Conservation (phyloP, 1,140 invertebrate species). For the Thereuonema tuberculata region DNA sequence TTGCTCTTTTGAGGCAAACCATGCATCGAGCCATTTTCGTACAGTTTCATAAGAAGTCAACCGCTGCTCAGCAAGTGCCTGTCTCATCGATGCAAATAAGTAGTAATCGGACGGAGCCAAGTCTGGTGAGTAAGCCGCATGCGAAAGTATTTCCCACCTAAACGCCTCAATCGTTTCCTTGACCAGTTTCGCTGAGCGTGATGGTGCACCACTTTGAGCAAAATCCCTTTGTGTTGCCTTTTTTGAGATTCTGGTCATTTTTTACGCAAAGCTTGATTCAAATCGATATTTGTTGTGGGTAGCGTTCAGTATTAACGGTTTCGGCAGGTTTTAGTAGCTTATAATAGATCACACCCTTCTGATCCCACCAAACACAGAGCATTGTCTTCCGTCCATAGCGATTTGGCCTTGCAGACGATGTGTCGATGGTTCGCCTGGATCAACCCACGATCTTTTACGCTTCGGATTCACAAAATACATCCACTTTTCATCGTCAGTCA, state of each 20-base stretch:
- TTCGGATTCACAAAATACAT: too few species aligned
- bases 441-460: too few species aligned
- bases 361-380: neutral
- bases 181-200: neutral
- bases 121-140: neutral
- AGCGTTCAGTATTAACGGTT: neutral
- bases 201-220: neutral
- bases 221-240: neutral
- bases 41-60: neutral
- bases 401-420: too few species aligned
- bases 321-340: neutral
- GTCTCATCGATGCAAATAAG: neutral
- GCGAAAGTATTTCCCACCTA: neutral
- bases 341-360: neutral
- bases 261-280: neutral
- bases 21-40: neutral
- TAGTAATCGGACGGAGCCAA: neutral
- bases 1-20: neutral
- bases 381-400: too few species aligned
- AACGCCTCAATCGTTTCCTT: neutral
- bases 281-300: neutral
- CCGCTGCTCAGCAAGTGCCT: neutral
- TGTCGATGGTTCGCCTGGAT: too few species aligned
- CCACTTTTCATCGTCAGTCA: too few species aligned
- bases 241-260: neutral